Conservation (phyloP, 2,113 vertebrate species). For the Sclerurus mexicanus region DNA sequence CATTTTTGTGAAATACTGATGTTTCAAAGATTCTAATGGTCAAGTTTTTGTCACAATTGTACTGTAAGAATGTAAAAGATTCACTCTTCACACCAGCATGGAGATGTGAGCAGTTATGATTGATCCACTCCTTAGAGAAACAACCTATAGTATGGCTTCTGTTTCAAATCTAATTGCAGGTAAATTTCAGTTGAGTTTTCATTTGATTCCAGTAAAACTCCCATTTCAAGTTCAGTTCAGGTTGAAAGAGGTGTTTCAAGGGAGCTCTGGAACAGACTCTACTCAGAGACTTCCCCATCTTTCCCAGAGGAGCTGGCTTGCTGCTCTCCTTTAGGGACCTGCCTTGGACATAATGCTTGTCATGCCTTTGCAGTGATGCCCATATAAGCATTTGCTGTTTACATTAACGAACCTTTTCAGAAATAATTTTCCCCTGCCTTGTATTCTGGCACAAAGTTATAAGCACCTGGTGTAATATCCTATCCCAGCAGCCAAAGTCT, state of each 20-base stretch:
- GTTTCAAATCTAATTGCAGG: neutral
- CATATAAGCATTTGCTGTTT: accelerated
- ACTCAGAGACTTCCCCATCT: neutral
- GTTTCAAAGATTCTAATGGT: neutral
- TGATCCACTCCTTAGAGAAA: neutral
- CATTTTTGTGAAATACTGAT: neutral
- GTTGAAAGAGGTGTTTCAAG: neutral
- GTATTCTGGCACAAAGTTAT: neutral
- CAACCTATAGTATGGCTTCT: neutral
- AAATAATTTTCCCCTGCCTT: neutral
- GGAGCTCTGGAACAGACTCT: neutral
- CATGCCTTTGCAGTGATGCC: neutral
- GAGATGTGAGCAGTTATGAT: neutral
- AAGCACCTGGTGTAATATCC: neutral
- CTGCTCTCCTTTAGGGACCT: neutral
- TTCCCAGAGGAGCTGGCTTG: neutral
- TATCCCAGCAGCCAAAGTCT: neutral
- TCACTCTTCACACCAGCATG: accelerated
- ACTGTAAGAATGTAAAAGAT: neutral
- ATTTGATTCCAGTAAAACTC: neutral
- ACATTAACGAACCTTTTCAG: neutral
- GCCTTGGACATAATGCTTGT: neutral
- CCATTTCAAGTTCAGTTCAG: neutral
- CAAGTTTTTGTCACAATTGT: neutral
- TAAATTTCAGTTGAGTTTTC: neutral